Evolutionary conservation across 1,140 invertebrate genomes (phyloP).

Genomic region (Neodiprion lecontei): DNA sequence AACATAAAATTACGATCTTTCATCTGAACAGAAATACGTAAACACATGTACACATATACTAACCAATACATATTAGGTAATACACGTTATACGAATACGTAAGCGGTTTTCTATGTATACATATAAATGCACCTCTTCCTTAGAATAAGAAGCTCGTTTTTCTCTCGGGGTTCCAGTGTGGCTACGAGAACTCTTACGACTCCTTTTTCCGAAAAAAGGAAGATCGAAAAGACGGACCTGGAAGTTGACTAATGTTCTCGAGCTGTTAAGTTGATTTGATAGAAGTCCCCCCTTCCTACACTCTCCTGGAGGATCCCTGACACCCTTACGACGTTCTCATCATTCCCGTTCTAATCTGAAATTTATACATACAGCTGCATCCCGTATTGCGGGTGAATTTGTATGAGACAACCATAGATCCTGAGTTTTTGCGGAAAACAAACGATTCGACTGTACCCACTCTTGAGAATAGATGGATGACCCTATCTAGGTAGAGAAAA

Average conservation of each 20-base stretch:
- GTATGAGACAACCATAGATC: conserved; percentile 12
- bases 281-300: conserved; percentile 21
- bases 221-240: neutral
- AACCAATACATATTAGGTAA: too few species aligned
- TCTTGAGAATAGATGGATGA: too few species aligned
- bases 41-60: too few species aligned
- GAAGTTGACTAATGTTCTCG: conserved; percentile 30
- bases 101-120: too few species aligned
- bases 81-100: too few species aligned
- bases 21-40: too few species aligned
- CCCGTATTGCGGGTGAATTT: neutral
- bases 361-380: conserved; percentile 27
- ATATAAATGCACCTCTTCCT: neutral
- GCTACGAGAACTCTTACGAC: neutral
- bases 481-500: too few species aligned
- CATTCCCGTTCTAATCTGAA: conserved; percentile 26
- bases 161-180: neutral
- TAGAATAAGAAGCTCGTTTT: conserved; percentile 3
- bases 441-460: too few species aligned
- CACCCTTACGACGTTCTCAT: neutral
- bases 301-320: conserved; percentile 15
- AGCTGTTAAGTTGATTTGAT: conserved; percentile 34
- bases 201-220: neutral
- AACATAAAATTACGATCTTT: too few species aligned
- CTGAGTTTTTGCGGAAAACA: neutral